Evolutionary conservation across 2,113 vertebrate species (phyloP), one percentile per base, ranked within the genome.

Genomic region (Podiceps cristatus): DNA sequence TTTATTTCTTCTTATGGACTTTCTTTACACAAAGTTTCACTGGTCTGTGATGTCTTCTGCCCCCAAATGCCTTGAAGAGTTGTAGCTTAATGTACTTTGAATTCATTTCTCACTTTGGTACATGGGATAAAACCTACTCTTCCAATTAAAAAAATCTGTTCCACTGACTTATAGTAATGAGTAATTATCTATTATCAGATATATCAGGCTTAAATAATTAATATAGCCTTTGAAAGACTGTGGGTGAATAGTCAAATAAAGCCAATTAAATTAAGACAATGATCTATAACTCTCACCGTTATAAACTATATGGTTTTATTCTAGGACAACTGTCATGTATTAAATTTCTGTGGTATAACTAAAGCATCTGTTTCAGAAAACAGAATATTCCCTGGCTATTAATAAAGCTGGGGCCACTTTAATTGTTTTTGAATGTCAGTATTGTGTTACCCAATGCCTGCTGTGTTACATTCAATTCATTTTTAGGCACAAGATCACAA

Each of bases 291-390:
- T 88, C 72, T 33, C 22, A 79, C 42, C 27, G 28, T 90, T 90
- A 58, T 29, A 86, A 87, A 59, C 11, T 56, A 4, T 55, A 56
- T 20, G 25, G 5, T 14, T 90, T 66, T 55, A 62, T 83, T 93
- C 63, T 82, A 6, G 88, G 86, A 75, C 27, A 76, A 83, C 71
- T 77, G 86, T 67, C 68, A 55, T 45, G n/a, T 86, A 86, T 96
- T 92, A 95, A 53, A 80, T 95, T 96, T 97, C 86, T 91, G 25
- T 74, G 55, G 75, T 68, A 89, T 84, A 90, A 93, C 79, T 86
- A 93, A 88, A 94, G 94, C 94, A 97, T 96, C 94, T 95, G 94
- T 69, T 95, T 92, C 78, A 95, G 76, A 93, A 96, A 97, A 89
- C 78, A 96, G 79, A 92, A 77, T 95, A 96, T 93, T 97, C 92